phyloP scores from a whole-genome alignment of 2,797 vertebrate species.

The Poeciliopsis gracilis region DNA sequence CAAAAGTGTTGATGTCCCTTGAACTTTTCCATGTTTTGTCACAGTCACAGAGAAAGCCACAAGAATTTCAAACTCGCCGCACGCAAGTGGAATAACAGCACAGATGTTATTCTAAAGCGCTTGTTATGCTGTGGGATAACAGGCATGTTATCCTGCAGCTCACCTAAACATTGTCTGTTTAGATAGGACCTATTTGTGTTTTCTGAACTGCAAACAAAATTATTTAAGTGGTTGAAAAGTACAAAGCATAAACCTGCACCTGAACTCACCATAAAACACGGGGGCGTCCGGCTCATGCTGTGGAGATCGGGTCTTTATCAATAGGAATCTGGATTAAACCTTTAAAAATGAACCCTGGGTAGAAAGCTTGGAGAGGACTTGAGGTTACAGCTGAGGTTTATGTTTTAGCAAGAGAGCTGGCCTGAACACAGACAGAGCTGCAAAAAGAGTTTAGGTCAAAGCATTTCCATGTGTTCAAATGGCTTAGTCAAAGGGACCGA shows the following conservation, averaged over 20 bases:
- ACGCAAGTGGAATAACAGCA: too few species aligned
- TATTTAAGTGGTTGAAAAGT: neutral
- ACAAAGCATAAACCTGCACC: neutral
- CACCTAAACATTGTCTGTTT: neutral
- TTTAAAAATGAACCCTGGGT: neutral
- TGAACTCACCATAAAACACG: neutral
- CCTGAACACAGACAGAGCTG: neutral
- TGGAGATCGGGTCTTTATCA: neutral
- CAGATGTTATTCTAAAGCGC: too few species aligned
- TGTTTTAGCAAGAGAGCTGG: neutral
- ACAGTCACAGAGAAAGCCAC: neutral
- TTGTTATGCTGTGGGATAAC: too few species aligned
- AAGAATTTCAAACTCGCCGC: neutral
- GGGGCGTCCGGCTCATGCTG: neutral
- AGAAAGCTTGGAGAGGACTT: neutral
- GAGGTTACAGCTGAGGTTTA: neutral
- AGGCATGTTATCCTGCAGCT: neutral
- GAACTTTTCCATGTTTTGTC: neutral
- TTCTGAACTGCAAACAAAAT: neutral
- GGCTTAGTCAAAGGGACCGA: neutral
- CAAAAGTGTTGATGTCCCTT: neutral
- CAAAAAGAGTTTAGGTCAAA: neutral
- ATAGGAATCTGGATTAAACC: neutral
- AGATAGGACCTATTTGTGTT: neutral
- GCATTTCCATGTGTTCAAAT: neutral